These are phyloP conservation scores for Sardina pilchardus DNA, from an alignment of 2,113 vertebrate species.

Conservation along the genomic window DNA sequence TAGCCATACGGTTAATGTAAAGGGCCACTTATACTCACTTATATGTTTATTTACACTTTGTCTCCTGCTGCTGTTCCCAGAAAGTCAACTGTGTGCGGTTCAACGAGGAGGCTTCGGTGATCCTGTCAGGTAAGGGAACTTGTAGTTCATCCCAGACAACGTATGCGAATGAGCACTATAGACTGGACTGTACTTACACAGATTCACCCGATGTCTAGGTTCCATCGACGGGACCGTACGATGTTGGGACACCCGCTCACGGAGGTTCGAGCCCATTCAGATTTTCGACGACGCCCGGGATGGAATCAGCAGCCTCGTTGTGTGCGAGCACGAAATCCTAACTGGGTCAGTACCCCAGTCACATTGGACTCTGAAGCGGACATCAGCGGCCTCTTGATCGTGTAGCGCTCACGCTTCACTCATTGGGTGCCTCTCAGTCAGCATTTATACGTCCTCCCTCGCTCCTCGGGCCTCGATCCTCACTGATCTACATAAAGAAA, in stretches of 20 bases:
- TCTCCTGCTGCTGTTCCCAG: constrained; percentile 55
- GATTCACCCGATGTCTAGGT: constrained; percentile 62
- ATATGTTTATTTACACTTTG: background rate
- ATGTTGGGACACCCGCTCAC: constrained; percentile 90
- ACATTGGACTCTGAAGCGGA: background rate
- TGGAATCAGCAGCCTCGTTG: constrained; percentile 86
- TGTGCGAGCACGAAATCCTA: constrained; percentile 83
- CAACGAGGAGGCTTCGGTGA: constrained; percentile 87
- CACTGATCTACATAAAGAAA: too few species aligned
- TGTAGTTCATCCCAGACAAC: background rate
- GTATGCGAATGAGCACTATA: background rate
- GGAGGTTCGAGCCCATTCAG: constrained; percentile 81
- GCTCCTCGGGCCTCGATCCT: too few species aligned
- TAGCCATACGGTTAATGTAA: background rate
- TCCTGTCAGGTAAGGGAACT: constrained; percentile 82
- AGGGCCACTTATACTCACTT: background rate
- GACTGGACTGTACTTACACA: background rate
- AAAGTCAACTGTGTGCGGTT: constrained; percentile 91
- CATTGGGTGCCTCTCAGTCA: too few species aligned
- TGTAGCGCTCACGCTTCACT: background rate
- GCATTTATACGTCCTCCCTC: too few species aligned
- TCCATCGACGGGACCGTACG: constrained; percentile 86
- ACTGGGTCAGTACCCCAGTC: constrained; percentile 76
- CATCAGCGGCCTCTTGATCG: background rate
- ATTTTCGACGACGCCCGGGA: constrained; percentile 84